Evolutionary conservation across 2,888 invertebrate species (phyloP).

Genomic region (Amphipyra tragopoginis): DNA sequence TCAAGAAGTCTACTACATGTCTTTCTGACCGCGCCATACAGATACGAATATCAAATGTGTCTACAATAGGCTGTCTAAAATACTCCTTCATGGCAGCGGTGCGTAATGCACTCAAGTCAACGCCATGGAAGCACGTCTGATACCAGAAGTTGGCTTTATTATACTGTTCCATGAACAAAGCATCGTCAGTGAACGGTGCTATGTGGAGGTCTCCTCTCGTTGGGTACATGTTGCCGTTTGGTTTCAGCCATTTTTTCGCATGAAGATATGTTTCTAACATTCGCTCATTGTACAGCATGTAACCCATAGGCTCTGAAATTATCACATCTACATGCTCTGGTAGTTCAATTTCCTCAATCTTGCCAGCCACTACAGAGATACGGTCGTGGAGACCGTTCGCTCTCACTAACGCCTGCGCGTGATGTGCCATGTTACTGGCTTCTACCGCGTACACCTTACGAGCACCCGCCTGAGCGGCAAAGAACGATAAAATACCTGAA

Average conservation of each 20-base stretch:
- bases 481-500: conserved; percentile 99
- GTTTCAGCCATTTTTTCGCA: conserved; percentile 99
- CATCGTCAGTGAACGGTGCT: conserved; percentile 99
- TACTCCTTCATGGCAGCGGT: conserved; percentile 99
- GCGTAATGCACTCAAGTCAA: conserved; percentile 97
- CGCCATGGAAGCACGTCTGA: conserved; percentile 99
- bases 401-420: conserved; percentile 96
- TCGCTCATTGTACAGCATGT: conserved; percentile 99
- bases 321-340: conserved; percentile 99
- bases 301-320: conserved; percentile 99
- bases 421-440: conserved; percentile 99
- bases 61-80: conserved; percentile 99
- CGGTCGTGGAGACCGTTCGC: conserved; percentile 96
- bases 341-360: conserved; percentile 99
- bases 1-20: conserved; percentile 98
- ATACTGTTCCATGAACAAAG: conserved; percentile 99
- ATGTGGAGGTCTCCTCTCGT: conserved; percentile 98
- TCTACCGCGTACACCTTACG: conserved; percentile 99
- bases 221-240: conserved; percentile 98
- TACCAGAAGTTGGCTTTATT: conserved; percentile 99
- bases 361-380: conserved; percentile 98
- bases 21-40: conserved; percentile 98
- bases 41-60: conserved; percentile 99
- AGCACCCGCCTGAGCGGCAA: conserved; percentile 99
- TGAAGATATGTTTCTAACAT: conserved; percentile 99